A percentile compares a stretch with the other conserved stretches of the same genome.
These are phyloP conservation scores for Dascyllus trimaculatus DNA, from an alignment of 2,113 vertebrate genomes.

Conservation along the genomic window DNA sequence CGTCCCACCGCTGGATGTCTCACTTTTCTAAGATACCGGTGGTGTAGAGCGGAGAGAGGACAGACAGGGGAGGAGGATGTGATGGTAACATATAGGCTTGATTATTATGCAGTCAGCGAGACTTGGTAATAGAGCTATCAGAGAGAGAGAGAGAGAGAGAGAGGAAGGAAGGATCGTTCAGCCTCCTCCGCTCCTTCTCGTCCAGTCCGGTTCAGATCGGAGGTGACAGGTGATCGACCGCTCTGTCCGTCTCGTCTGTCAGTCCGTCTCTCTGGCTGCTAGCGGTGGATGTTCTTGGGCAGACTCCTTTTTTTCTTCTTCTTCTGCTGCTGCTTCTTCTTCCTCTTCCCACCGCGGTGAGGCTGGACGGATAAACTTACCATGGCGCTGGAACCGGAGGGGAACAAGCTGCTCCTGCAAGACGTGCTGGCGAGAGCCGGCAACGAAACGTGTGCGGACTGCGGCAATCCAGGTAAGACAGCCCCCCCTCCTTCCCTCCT, in stretches of 20 bases:
- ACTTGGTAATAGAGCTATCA: slow-evolving; percentile 48
- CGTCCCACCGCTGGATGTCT: slow-evolving; percentile 67
- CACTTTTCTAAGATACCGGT: slow-evolving; percentile 23
- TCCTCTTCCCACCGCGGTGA: slow-evolving; percentile 44
- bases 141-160: slow-evolving; percentile 42
- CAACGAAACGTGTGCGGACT: slow-evolving; percentile 80
- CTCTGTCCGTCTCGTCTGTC: neutral
- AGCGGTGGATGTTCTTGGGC: slow-evolving; percentile 62
- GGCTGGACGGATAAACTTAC: slow-evolving; percentile 57
- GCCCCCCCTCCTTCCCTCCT: no score
- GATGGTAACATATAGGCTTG: slow-evolving; percentile 34
- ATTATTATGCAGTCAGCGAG: slow-evolving; percentile 67
- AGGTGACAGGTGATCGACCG: slow-evolving; percentile 58
- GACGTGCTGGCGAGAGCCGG: slow-evolving; percentile 74
- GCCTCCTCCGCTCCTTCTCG: neutral
- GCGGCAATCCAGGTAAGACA: slow-evolving; percentile 80
- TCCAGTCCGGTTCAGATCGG: slow-evolving; percentile 15
- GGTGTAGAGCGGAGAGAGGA: neutral
- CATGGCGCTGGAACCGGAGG: slow-evolving; percentile 80
- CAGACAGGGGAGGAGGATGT: slow-evolving; percentile 18
- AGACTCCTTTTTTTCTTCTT: neutral
- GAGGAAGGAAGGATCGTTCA: slow-evolving; percentile 5
- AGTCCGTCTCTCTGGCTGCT: slow-evolving; percentile 2
- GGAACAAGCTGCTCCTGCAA: slow-evolving; percentile 71
- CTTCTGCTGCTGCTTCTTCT: no score